A percentile compares a stretch with the other conserved stretches of the same genome.
Evolutionary conservation across 1,140 invertebrate species (phyloP).

Genomic region (Drusus annulatus): DNA sequence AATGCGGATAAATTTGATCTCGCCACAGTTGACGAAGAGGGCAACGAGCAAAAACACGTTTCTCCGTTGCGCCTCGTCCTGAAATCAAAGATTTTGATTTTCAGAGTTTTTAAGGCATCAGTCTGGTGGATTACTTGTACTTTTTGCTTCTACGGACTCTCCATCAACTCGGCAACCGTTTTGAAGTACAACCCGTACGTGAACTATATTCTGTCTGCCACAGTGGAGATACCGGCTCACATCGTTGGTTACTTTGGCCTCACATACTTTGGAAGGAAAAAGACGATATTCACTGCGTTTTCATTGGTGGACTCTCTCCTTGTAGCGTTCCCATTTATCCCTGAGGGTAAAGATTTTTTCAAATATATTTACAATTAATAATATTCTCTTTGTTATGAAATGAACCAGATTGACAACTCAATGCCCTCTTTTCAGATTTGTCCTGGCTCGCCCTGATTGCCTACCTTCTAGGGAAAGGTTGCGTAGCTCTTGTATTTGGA

Average conservation of each 20-base stretch:
- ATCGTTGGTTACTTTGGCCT: conserved; percentile 35
- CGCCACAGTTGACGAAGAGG: no score
- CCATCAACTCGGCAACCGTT: conserved; percentile 67
- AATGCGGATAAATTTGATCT: conserved; percentile 2
- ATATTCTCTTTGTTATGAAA: no score
- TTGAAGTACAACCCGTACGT: background rate
- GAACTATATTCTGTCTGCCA: background rate
- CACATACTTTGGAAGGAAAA: conserved; percentile 74
- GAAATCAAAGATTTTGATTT: no score
- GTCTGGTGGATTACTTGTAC: conserved; percentile 82
- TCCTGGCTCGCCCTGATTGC: conserved; percentile 12
- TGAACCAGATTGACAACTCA: no score
- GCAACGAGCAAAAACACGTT: conserved; percentile 19
- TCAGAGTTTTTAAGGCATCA: conserved; percentile 58
- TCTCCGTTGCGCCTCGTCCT: no score
- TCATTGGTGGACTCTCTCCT: conserved; percentile 71
- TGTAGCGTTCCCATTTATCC: conserved; percentile 49
- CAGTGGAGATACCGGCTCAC: conserved; percentile 35
- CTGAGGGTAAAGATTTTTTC: conserved; percentile 14
- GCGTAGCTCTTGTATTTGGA: conserved; percentile 75
- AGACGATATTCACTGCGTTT: conserved; percentile 73
- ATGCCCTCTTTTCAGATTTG: conserved; percentile 10
- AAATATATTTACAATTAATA: no score
- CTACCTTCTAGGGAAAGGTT: conserved; percentile 78
- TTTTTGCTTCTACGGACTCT: conserved; percentile 73